A percentile compares a stretch with the other conserved stretches of the same genome.
Evolutionary conservation across 2,888 invertebrate species (phyloP).

Genomic region (Tenthredo mesomela): DNA sequence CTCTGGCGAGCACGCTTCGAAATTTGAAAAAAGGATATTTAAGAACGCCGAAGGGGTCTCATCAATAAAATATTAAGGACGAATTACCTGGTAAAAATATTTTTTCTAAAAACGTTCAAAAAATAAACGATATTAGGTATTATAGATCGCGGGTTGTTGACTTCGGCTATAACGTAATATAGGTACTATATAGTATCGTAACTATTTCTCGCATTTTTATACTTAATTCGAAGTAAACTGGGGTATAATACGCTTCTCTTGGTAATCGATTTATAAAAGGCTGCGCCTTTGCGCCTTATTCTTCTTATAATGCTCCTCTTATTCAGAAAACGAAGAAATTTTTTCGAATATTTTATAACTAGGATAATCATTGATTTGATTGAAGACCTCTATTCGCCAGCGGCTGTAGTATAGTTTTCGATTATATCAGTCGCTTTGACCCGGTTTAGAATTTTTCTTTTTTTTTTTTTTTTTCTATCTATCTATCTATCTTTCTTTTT

Average conservation of each 20-base stretch:
- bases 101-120: slow-evolving; percentile 34
- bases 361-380: slow-evolving; percentile 45
- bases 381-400: slow-evolving; percentile 3
- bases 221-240: slow-evolving; percentile 44
- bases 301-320: not conserved
- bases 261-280: slow-evolving; percentile 52
- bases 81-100: slow-evolving; percentile 43
- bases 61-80: slow-evolving; percentile 45
- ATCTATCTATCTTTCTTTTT: no score
- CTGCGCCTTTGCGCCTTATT: no score
- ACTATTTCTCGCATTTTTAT: not conserved
- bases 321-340: not conserved
- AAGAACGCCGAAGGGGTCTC: slow-evolving; percentile 32
- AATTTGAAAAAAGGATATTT: not conserved
- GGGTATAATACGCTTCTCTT: slow-evolving; percentile 39
- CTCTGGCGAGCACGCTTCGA: slow-evolving; percentile 43
- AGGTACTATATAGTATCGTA: not conserved
- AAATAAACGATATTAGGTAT: not conserved
- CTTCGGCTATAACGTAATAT: not conserved
- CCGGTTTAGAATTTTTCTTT: not conserved
- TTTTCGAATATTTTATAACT: slow-evolving; percentile 42
- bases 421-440: slow-evolving; percentile 13
- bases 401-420: slow-evolving; percentile 13
- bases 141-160: slow-evolving; percentile 24
- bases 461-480: not conserved